Evolutionary conservation across 2,888 invertebrate species (phyloP), one percentile per base, ranked within the genome.

Genomic region (Lepetodrilus schrolli): DNA sequence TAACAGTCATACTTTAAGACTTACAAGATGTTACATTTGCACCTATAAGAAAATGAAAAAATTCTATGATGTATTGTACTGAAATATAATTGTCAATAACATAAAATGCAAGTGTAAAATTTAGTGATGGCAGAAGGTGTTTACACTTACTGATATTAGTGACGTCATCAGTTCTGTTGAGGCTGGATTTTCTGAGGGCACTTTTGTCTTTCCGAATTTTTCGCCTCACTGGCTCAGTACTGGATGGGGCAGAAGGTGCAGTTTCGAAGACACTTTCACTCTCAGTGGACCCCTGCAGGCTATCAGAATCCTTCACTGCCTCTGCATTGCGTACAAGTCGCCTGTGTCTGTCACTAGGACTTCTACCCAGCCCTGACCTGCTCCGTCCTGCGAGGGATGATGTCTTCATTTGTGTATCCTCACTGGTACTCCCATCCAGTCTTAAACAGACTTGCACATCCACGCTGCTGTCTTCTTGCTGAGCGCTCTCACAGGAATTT

Each of bases 151-250:
- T n/a, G n/a, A n/a, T n/a, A n/a, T 38, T 72, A 72, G 43, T 38
- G 37, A 51, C 71, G 26, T 70, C 50, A 34, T 70, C 70, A 20
- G 72, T 65, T 50, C 51, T 75, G 48, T 79, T 79, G 10, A 79
- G 74, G 7, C 26, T 23, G 1, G 79, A 79, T 43, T 79, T 79
- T 0, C 79, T 49, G 4, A 72, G 65, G 1, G 66, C 51, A 20
- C 72, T 73, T 58, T 79, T 79, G 71, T 79, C 79, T 34, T 74
- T 73, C 8, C 71, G 71, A n/a, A 37, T 20, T 38, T 74, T 70
- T 7, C 66, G 49, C 21, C 50, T 72, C 13, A 47, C 72, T 26
- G 66, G 70, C 38, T 77, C 72, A n/a, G 66, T 51, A 20, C 69
- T 66, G 21, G 69, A 37, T 17, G 72, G 69, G 30, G 74, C 37